Conservation (phyloP, 1,140 invertebrate genomes). For the Dysdera silvatica region DNA sequence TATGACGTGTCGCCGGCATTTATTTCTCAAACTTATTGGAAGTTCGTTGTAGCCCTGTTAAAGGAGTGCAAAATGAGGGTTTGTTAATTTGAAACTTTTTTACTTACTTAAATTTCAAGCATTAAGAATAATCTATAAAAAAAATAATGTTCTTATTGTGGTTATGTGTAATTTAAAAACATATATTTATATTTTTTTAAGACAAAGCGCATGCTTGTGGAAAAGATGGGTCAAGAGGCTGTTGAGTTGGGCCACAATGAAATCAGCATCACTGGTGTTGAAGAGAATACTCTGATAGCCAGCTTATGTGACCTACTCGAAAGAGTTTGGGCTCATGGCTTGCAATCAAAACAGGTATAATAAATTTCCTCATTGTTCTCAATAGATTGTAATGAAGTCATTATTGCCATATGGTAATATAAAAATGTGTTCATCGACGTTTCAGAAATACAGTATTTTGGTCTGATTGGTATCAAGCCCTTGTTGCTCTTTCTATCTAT, state of each 20-base stretch:
- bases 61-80: conserved; percentile 49
- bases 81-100: neutral
- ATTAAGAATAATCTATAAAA: neutral
- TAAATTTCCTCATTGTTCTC: too few species aligned
- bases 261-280: conserved; percentile 59
- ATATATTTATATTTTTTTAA: conserved; percentile 55
- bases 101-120: too few species aligned
- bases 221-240: conserved; percentile 95
- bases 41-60: conserved; percentile 92
- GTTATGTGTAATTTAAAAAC: conserved; percentile 55
- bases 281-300: conserved; percentile 96
- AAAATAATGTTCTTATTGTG: neutral
- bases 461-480: too few species aligned
- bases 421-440: too few species aligned
- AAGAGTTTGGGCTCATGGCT: conserved; percentile 93
- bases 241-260: conserved; percentile 68
- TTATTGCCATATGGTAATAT: too few species aligned
- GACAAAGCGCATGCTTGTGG: conserved; percentile 95
- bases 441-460: too few species aligned
- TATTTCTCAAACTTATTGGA: conserved; percentile 97
- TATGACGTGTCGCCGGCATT: conserved; percentile 54
- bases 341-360: conserved; percentile 82
- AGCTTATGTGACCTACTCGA: conserved; percentile 95
- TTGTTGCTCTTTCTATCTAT: too few species aligned
- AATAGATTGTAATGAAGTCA: too few species aligned